These are phyloP conservation scores for Botia almorhae DNA, from an alignment of 2,797 vertebrate species.

Conservation along the genomic window DNA sequence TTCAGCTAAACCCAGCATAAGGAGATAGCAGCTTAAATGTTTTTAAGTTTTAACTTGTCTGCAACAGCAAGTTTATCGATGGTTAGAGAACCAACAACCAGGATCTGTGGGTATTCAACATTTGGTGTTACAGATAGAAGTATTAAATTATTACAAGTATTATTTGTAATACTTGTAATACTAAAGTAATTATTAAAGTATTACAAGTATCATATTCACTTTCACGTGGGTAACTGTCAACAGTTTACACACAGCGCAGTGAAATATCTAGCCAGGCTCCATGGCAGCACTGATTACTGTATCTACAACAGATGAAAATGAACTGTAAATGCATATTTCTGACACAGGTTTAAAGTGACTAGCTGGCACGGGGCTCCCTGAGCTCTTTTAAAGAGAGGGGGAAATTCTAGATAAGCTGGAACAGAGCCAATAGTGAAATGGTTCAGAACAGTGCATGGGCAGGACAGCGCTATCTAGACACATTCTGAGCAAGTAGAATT, in stretches of 20 bases:
- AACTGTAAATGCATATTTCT: constrained; percentile 56
- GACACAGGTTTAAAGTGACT: constrained; percentile 57
- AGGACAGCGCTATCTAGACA: constrained; percentile 21
- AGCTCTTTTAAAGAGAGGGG: constrained; percentile 46
- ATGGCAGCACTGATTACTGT: constrained; percentile 67
- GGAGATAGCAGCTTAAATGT: no score
- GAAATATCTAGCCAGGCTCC: constrained; percentile 62
- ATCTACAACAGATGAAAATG: constrained; percentile 60
- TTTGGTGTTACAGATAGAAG: no score
- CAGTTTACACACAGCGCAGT: constrained; percentile 49
- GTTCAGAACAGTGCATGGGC: not conserved
- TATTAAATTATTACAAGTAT: no score
- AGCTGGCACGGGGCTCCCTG: constrained; percentile 49
- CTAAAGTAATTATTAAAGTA: no score
- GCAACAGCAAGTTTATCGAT: no score
- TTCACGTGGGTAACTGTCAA: constrained; percentile 46
- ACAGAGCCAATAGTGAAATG: constrained; percentile 45
- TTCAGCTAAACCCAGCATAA: no score
- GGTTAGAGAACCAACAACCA: no score
- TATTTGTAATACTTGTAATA: no score
- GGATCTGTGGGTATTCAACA: not conserved
- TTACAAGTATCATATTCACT: not conserved
- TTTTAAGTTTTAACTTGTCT: no score
- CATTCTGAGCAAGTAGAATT: constrained; percentile 19
- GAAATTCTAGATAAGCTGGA: constrained; percentile 57